Base-by-base conservation (phyloP, 2,888 invertebrate species). In the Trissonchulus sp. region DNA sequence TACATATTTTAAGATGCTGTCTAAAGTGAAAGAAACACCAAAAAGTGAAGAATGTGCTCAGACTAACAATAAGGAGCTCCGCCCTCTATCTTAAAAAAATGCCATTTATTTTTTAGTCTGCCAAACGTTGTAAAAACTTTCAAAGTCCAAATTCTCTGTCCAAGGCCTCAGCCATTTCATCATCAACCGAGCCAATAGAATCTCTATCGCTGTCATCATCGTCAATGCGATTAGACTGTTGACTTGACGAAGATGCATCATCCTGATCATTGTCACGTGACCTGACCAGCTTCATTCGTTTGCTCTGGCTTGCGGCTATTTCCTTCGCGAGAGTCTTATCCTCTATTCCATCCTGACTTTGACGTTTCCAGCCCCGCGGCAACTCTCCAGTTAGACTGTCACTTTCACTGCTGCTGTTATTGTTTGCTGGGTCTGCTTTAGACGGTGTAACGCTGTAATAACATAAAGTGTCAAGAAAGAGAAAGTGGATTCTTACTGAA, bases 121-220 rank as follows among this genome's bases (percentile, higher is more conserved):
- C n/a, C n/a, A n/a, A n/a, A n/a, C n/a, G n/a, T n/a, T n/a, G n/a
- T n/a, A n/a, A n/a, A n/a, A n/a, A n/a, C n/a, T n/a, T n/a, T 48
- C 48, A 48, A 23, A 48, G 48, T 8, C 48, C 73, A 71, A 76
- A 38, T 33, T 68, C 75, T 62, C 60, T 23, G 38, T 75, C 76
- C 37, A 75, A n/a, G 15, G 75, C 75, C 18, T 33, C 63, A 1
- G 37, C 35, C 72, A 75, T 73, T 60, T 75, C 75, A 1, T 74
- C 75, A 74, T 75, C 75, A 15, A 73, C 75, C 2, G 75, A 75
- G n/a, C 75, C 75, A 3, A 73, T 34, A 30, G 75, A 75, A 23
- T 68, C 63, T 36, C 15, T 63, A 1, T 68, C 65, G n/a, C 37
- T 37, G 35, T 33, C 68, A 28, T 74, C 68, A 28, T 71, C 60